A percentile compares a stretch with the other conserved stretches of the same genome.
Evolutionary conservation across 1,140 invertebrate genomes (phyloP).

Genomic region (Hydropsyche tenuis): DNA sequence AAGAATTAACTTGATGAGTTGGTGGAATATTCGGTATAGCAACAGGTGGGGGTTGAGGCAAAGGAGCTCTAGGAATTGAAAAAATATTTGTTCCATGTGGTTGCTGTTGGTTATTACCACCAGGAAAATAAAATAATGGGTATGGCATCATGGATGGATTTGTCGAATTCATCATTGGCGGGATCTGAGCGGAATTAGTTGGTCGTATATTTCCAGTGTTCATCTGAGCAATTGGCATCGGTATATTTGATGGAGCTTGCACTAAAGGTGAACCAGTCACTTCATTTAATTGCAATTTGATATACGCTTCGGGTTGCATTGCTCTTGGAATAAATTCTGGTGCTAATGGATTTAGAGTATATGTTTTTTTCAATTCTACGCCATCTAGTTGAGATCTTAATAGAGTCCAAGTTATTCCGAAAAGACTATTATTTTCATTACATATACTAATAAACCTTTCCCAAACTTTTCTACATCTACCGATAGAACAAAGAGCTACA

Average conservation of each 20-base stretch:
- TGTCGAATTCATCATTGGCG: slow-evolving; percentile 36
- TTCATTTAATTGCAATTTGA: slow-evolving; percentile 47
- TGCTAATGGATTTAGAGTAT: slow-evolving; percentile 82
- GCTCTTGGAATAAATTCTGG: slow-evolving; percentile 78
- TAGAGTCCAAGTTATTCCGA: slow-evolving; percentile 75
- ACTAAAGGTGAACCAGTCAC: slow-evolving; percentile 42
- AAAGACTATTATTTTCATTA: slow-evolving; percentile 75
- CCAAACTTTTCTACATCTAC: slow-evolving; percentile 85
- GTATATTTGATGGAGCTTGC: slow-evolving; percentile 50
- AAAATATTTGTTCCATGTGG: slow-evolving; percentile 50
- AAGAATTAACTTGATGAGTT: slow-evolving; percentile 40
- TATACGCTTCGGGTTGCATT: slow-evolving; percentile 60
- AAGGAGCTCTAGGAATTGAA: slow-evolving; percentile 36
- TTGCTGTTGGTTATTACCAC: slow-evolving; percentile 41
- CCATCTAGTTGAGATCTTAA: slow-evolving; percentile 74
- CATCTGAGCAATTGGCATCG: slow-evolving; percentile 45
- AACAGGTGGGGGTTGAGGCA: slow-evolving; percentile 34
- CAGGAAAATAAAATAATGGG: slow-evolving; percentile 39
- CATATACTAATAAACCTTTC: slow-evolving; percentile 80
- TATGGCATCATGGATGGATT: slow-evolving; percentile 38
- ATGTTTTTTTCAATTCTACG: slow-evolving; percentile 76
- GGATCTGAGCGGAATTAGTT: slow-evolving; percentile 52
- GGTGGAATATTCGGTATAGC: slow-evolving; percentile 47
- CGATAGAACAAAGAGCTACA: slow-evolving; percentile 82
- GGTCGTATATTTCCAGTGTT: slow-evolving; percentile 41